Conservation (phyloP, 2,888 invertebrate species). For the Lasioglossum villosulum region DNA sequence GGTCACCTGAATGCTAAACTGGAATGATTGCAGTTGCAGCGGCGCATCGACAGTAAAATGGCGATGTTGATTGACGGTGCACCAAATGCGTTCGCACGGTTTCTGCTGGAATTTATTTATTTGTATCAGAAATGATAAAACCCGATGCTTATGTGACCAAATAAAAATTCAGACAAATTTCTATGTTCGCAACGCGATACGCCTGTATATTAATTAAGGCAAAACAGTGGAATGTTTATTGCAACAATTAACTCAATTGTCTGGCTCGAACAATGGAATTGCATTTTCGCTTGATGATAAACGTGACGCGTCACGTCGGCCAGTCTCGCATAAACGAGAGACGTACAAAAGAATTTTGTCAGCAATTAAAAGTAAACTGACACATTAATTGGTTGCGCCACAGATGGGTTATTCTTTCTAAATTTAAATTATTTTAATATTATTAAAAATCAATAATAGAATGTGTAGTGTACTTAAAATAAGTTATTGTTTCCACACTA, state of each 20-base stretch:
- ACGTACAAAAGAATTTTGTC: background rate
- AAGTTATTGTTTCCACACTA: background rate
- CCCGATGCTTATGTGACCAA: background rate
- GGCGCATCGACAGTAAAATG: conserved; percentile 36
- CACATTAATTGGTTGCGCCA: background rate
- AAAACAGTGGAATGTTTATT: background rate
- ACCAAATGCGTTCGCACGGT: conserved; percentile 1
- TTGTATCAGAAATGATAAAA: background rate
- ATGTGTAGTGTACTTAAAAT: too few species aligned
- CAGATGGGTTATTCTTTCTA: background rate
- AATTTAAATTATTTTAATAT: background rate
- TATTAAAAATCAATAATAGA: background rate
- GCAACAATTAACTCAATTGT: conserved; percentile 32
- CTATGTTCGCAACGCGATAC: background rate
- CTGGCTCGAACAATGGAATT: background rate
- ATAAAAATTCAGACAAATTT: background rate
- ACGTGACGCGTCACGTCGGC: background rate
- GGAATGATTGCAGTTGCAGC: conserved; percentile 44
- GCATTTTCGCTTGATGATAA: background rate
- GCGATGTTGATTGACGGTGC: conserved; percentile 33
- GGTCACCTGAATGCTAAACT: conserved; percentile 15
- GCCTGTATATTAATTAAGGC: conserved; percentile 2
- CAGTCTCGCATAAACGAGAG: background rate
- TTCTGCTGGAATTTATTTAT: background rate
- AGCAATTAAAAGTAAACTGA: background rate